Evolutionary conservation across 1,140 invertebrate species (phyloP), one percentile per base, ranked within the genome.

Genomic region (Temnothorax nylanderi): DNA sequence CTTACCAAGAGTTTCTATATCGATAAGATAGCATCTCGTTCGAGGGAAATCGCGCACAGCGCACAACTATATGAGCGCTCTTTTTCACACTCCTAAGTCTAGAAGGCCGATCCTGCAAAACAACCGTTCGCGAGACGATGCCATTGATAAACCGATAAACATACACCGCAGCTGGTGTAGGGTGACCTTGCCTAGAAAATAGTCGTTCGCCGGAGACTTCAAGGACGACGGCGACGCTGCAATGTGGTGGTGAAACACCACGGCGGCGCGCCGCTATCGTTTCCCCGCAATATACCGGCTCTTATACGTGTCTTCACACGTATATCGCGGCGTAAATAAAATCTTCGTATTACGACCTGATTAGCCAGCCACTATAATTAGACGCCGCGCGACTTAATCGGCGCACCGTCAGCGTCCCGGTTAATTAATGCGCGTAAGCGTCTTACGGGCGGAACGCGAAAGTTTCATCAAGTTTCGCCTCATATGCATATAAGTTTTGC

Each of bases 171-270:
- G 60, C 18, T 76, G 44, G 56, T n/a, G 26, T n/a, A 58, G 13
- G 71, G 81, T 7, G 76, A 67, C 86, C 86, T 90, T 87, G 77
- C 58, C 54, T 72, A 82, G 75, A 86, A 90, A 88, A 90, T 88
- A 82, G n/a, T 81, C 69, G 37, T 78, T 58, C 88, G 71, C 13
- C 26, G 41, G 13, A 34, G 32, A 10, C 44, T 44, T 21, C 80
- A 76, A 87, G 88, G 88, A 80, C 54, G 67, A 54, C 2, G 88
- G 75, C 54, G 67, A 54, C 2, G 32, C 18, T 16, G 64, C 26
- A 72, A 56, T 3, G 51, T 34, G 32, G 58, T 56, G 74, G 37
- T 64, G 37, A 82, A 60, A 56, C 21, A 37, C 34, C 18, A 34
- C 18, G 13, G 26, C 26, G 26, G 26, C 13, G 76, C 47, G 18